Conservation (phyloP, 2,797 vertebrate species). For the Echiichthys vipera region DNA sequence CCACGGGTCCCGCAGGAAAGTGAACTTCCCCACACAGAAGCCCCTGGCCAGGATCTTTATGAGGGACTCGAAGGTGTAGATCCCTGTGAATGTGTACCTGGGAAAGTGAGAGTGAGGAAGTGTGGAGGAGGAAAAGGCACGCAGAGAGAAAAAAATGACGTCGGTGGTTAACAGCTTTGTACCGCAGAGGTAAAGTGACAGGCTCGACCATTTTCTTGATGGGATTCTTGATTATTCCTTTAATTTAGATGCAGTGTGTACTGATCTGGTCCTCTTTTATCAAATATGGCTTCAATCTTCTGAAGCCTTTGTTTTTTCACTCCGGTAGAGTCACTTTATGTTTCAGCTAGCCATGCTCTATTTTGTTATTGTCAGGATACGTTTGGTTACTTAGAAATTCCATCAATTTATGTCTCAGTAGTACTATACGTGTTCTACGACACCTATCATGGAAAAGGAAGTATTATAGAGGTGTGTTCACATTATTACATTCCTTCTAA, state of each 20-base stretch:
- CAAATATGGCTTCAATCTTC: too few species aligned
- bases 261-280: too few species aligned
- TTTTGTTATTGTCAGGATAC: too few species aligned
- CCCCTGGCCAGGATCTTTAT: conserved; percentile 98
- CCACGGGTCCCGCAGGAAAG: conserved; percentile 97
- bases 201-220: background rate
- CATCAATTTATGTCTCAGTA: too few species aligned
- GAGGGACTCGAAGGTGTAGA: conserved; percentile 98
- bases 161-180: background rate
- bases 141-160: background rate
- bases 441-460: too few species aligned
- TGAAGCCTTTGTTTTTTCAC: too few species aligned
- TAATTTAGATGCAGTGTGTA: background rate
- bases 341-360: too few species aligned
- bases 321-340: too few species aligned
- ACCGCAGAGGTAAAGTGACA: background rate
- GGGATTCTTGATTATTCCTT: conserved; percentile 4
- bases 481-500: too few species aligned
- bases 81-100: conserved; percentile 99
- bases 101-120: background rate
- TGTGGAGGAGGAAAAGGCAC: background rate
- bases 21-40: conserved; percentile 97
- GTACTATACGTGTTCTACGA: too few species aligned
- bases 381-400: too few species aligned
- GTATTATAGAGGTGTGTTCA: too few species aligned